phyloP scores from a whole-genome alignment of 2,113 vertebrate genomes.

The Cyprinus carpio region DNA sequence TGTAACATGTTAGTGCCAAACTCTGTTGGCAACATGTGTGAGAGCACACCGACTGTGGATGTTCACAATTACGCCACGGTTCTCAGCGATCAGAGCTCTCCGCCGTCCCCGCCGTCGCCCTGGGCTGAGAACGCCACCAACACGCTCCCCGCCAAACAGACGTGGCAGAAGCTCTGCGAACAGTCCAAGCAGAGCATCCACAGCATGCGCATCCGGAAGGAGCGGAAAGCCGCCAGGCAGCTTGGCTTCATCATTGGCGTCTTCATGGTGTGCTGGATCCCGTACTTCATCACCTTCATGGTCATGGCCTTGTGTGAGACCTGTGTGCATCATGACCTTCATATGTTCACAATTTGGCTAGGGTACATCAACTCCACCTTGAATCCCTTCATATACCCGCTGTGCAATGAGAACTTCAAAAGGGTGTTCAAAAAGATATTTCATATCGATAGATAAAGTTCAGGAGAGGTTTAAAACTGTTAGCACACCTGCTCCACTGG shows the following conservation, averaged over 20 bases:
- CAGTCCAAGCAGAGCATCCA: constrained; percentile 76
- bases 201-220: constrained; percentile 79
- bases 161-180: constrained; percentile 81
- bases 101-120: constrained; percentile 52
- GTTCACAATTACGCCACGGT: constrained; percentile 71
- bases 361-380: constrained; percentile 95
- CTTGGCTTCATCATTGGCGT: constrained; percentile 90
- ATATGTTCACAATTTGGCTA: constrained; percentile 94
- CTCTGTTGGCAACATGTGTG: constrained; percentile 63
- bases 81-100: constrained; percentile 56
- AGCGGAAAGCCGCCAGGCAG: constrained; percentile 92
- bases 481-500: neutral
- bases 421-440: constrained; percentile 91
- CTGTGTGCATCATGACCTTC: constrained; percentile 77
- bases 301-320: constrained; percentile 84
- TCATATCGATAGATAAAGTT: constrained; percentile 60
- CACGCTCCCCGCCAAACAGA: constrained; percentile 75
- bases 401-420: constrained; percentile 95
- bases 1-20: constrained; percentile 61
- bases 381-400: constrained; percentile 93
- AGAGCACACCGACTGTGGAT: constrained; percentile 67
- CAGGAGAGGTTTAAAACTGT: neutral
- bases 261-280: constrained; percentile 95
- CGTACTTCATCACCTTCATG: constrained; percentile 92
- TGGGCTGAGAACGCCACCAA: constrained; percentile 67